Evolutionary conservation across 2,888 invertebrate species (phyloP), one percentile per base, ranked within the genome.

Genomic region (Palloptera scutellata): DNA sequence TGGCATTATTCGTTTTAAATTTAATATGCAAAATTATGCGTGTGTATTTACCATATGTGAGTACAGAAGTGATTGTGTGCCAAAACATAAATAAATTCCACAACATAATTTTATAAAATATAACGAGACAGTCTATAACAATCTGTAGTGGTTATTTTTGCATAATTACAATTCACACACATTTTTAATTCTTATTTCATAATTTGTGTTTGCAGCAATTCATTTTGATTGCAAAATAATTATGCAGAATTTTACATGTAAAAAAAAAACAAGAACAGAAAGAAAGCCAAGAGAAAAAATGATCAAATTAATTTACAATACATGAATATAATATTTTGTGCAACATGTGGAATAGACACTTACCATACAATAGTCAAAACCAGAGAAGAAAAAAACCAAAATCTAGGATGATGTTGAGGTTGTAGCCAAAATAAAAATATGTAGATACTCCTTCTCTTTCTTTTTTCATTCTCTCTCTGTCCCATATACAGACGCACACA

Each of bases 201-300:
- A 45, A 57, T 57, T 65, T 57, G 19, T 61, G 13, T 62, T 67
- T 67, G 61, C 58, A 58, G 54, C 57, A 60, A 43, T 57, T 43
- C 63, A 73, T 70, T 70, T 72, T 65, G 73, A 72, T 74, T 70
- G 75, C 72, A 75, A 75, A 76, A 75, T 75, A 72, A 71, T 73
- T 66, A 64, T 64, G 58, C 64, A 66, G 65, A 70, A 61, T 57
- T 66, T 57, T 60, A 69, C 66, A 42, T 67, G 40, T 51, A 57
- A 30, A 51, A 2, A 30, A 30, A 53, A 48, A 65, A 54, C n/a
- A 66, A 62, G 19, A 69, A 68, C 20, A 60, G 6, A 30, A 61
- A 42, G 61, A 60, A 41, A 66, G 40, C 10, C 1, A 4, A 13
- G 15, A 12, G 45, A 41, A 66, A 51, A 66, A 57, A 51, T 19